Percentiles rank a stretch among this genome's conserved stretches.
Evolutionary conservation across 2,797 vertebrate species (phyloP).

Genomic region (Fundulus diaphanus): DNA sequence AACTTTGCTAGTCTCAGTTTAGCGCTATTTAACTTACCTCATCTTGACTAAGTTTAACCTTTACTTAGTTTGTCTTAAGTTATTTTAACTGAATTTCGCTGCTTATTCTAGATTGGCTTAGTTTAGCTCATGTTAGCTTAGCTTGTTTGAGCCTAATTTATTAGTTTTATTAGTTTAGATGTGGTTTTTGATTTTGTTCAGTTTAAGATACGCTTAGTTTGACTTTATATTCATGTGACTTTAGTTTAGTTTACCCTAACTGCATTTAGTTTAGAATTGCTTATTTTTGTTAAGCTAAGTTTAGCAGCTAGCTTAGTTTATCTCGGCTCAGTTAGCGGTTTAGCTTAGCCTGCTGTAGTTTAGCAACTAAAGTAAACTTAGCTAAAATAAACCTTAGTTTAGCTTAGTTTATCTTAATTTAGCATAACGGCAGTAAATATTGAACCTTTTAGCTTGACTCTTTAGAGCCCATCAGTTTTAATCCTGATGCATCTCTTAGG

Average conservation of each 20-base stretch:
- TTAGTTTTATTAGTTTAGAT: neutral
- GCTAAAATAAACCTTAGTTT: too few species aligned
- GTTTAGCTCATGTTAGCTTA: neutral
- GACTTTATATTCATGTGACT: neutral
- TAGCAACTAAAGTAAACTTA: too few species aligned
- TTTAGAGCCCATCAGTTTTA: too few species aligned
- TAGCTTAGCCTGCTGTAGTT: too few species aligned
- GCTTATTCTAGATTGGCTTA: neutral
- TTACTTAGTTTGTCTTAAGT: neutral
- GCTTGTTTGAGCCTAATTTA: neutral
- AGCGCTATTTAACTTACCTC: neutral
- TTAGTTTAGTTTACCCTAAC: neutral
- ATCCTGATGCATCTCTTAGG: too few species aligned
- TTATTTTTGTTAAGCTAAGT: too few species aligned
- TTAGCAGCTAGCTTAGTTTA: neutral
- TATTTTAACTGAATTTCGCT: neutral
- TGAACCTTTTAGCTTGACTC: too few species aligned
- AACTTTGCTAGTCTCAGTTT: neutral
- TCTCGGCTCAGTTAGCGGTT: too few species aligned
- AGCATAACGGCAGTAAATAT: too few species aligned
- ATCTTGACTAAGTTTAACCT: neutral
- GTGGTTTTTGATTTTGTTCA: neutral
- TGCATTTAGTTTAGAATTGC: too few species aligned
- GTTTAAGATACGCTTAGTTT: neutral
- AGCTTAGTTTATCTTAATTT: too few species aligned